Evolutionary conservation across 2,113 vertebrate species (phyloP).

Genomic region (Aegotheles bennettii): DNA sequence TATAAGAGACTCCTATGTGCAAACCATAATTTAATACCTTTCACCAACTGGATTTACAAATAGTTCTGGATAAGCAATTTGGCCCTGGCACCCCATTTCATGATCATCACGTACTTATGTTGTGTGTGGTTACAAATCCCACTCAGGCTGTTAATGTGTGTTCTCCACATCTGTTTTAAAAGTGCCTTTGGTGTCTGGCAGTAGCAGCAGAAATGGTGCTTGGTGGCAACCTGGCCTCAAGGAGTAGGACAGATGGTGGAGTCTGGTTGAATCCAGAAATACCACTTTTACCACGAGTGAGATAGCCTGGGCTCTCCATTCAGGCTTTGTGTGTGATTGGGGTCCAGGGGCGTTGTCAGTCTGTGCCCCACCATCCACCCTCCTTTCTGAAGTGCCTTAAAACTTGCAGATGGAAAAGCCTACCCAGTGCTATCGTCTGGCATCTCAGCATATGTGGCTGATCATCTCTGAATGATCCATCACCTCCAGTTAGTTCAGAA

Average conservation of each 20-base stretch:
- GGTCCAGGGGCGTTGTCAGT: neutral
- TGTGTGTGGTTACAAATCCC: neutral
- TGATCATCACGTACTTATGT: neutral
- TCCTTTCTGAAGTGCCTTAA: neutral
- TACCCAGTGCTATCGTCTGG: fast-evolving
- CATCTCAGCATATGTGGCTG: neutral
- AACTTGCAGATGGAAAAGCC: neutral
- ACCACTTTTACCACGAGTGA: neutral
- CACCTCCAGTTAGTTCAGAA: neutral
- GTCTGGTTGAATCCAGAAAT: neutral
- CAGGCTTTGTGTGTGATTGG: neutral
- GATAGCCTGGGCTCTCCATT: neutral
- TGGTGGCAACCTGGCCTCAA: neutral
- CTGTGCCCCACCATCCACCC: neutral
- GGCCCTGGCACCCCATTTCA: neutral
- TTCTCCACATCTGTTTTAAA: neutral
- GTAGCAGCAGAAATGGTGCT: neutral
- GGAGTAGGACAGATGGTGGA: neutral
- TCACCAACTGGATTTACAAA: neutral
- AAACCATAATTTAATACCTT: neutral
- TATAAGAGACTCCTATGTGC: neutral
- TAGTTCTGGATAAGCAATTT: neutral
- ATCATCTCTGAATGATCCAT: neutral
- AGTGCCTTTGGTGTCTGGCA: neutral
- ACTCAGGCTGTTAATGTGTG: fast-evolving